Base-by-base conservation (phyloP, 2,113 vertebrate species). In the Tangachromis dhanisi region DNA sequence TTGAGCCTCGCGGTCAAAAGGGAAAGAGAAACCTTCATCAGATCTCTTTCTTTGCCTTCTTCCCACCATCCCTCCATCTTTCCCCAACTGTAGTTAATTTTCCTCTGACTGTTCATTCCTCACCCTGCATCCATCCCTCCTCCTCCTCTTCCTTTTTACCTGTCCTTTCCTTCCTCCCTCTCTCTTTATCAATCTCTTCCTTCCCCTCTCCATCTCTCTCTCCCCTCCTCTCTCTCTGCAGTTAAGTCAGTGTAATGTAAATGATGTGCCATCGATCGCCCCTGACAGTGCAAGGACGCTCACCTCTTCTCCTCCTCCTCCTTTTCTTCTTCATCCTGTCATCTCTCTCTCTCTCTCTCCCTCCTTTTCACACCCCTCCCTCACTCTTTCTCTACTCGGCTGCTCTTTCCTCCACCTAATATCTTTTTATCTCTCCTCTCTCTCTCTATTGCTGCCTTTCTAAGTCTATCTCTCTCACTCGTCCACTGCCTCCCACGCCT, bases 261-360 rank as follows among this genome's bases (percentile, higher is more conserved):
- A 96, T 96, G 94, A 96, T 95, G 95, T 95, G 92, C 94, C 95
- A 96, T 96, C 93, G 95, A 96, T 96, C 94, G 94, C 92, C 95
- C 91, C 95, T 96, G 95, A 96, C 95, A 94, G 95, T 93, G 95
- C 95, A 96, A 96, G 95, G 95, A 96, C 94, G 92, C 94, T 95
- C 95, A 94, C 94, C 94, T 95, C 94, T 90, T 53, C 93, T 92
- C 88, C 89, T 93, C 91, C 86, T 88, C 84, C 26, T 51, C 26
- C 63, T 40, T 40, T 80, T 92, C 94, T 90, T 93, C 94, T 89
- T 90, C 90, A 47, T 91, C 90, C 90, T 94, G 92, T 93, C 92
- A 95, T 93, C 90, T 93, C 83, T 31, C 57, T 14, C 40, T 42
- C 42, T 45, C 42, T 88, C 40, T 57, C 31, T 57, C 42, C 53